These are phyloP conservation scores for Pardalotus punctatus DNA, from an alignment of 2,113 vertebrate genomes.

Conservation along the genomic window DNA sequence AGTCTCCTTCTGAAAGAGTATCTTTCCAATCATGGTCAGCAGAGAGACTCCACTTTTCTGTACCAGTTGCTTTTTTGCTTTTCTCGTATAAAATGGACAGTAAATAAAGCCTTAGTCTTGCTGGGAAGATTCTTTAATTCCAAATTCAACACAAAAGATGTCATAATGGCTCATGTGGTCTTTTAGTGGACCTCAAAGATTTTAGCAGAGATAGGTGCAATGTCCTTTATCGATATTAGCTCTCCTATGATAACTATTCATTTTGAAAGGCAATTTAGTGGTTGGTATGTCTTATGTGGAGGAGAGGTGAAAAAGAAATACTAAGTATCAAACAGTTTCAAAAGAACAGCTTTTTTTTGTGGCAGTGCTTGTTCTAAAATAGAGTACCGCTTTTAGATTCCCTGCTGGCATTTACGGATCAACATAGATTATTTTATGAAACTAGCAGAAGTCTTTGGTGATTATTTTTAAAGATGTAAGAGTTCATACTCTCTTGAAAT, in stretches of 20 bases:
- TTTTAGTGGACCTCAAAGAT: neutral
- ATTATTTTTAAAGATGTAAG: constrained; percentile 13
- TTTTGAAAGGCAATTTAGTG: neutral
- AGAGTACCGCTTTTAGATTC: constrained; percentile 4
- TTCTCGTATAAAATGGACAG: neutral
- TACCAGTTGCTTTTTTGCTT: neutral
- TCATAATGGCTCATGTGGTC: neutral
- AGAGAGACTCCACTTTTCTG: neutral
- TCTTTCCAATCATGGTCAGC: neutral
- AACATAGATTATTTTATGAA: neutral
- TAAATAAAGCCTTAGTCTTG: neutral
- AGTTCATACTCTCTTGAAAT: neutral
- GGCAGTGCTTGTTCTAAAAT: neutral
- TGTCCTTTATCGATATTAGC: neutral
- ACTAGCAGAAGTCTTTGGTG: neutral
- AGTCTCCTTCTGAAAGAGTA: neutral
- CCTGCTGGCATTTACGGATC: neutral
- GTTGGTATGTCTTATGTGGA: neutral
- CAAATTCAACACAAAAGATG: neutral
- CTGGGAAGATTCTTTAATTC: neutral
- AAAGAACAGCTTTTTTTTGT: neutral
- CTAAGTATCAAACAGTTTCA: neutral
- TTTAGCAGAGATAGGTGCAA: neutral
- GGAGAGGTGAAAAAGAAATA: neutral
- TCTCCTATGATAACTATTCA: neutral